Percentiles rank a stretch among this genome's conserved stretches.
Conservation (phyloP, 2,888 invertebrate species). For the Drosophila dives region DNA sequence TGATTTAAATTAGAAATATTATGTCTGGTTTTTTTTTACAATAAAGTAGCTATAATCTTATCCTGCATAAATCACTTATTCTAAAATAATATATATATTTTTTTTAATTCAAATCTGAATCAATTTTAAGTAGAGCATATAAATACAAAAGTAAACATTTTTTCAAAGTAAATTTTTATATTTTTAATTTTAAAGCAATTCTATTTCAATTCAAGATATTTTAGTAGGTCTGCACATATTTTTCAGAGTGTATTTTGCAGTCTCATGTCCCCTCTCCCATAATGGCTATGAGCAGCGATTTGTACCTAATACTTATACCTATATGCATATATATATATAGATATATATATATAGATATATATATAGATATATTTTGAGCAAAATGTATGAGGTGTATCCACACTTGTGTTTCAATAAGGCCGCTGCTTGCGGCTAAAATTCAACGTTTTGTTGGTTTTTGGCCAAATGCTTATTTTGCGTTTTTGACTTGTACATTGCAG, state of each 20-base stretch:
- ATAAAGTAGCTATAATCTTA: neutral
- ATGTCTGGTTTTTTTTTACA: neutral
- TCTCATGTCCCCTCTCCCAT: constrained; percentile 13
- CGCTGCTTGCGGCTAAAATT: constrained; percentile 45
- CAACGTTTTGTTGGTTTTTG: constrained; percentile 42
- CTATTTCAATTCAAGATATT: neutral
- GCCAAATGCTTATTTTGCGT: constrained; percentile 5
- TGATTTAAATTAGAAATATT: neutral
- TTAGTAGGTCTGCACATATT: neutral
- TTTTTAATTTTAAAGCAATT: neutral
- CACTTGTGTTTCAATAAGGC: constrained; percentile 63
- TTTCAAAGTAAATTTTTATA: neutral
- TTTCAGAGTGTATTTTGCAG: constrained; percentile 5
- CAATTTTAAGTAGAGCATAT: neutral
- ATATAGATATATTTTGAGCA: neutral
- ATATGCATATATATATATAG: neutral
- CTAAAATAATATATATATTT: no score
- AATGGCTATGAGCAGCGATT: constrained; percentile 35
- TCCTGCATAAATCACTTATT: no score
- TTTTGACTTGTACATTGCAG: neutral
- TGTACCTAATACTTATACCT: constrained; percentile 12
- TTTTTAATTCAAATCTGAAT: neutral
- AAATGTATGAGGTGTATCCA: constrained; percentile 27
- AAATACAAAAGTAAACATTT: neutral
- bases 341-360: neutral